Base-by-base conservation (phyloP, 1,140 invertebrate genomes). In the Penaeus chinensis region DNA sequence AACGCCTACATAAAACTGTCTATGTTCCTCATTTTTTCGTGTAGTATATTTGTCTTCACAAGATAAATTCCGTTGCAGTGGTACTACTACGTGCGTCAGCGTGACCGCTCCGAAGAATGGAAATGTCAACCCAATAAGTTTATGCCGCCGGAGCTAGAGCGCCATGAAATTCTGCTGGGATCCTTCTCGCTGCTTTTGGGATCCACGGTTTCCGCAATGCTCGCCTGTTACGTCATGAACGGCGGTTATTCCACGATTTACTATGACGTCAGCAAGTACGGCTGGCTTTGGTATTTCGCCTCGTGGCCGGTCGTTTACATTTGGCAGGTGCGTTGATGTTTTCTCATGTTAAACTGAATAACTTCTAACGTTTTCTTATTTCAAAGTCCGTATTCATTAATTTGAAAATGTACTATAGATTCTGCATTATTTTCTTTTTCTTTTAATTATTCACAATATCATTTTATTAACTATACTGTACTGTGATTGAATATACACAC, bases 61-160 rank as follows among this genome's bases (percentile, higher is more conserved):
- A 42, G 37, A 63, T 47, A 85, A 18, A 79, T 85, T 90, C n/a
- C 19, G 69, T 84, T 88, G 19, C 92, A 95, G 95, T 95, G 95
- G 95, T 95, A 95, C 90, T 95, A 94, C 91, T 95, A 95, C 92
- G 92, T 95, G 2, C 91, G 93, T 0, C 93, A 94, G 91, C 91
- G 94, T 0, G 93, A 95, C 90, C 89, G 91, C 7, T 91, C 95
- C 0, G 92, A 95, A 65, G 94, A 95, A 89, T 96, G 95, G 95
- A 96, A 96, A 92, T 95, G 95, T 89, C 95, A 96, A 90, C 95
- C 95, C 0, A 93, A 93, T 19, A 95, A 95, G 89, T 96, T 94
- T 93, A 90, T 96, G 3, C 92, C 94, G 0, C 94, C 94, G 2
- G 94, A 95, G 78, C 91, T 95, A 61, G 95, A 96, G 91, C 92